Base-by-base conservation (phyloP, 2,113 vertebrate species). In the Heteronetta atricapilla region DNA sequence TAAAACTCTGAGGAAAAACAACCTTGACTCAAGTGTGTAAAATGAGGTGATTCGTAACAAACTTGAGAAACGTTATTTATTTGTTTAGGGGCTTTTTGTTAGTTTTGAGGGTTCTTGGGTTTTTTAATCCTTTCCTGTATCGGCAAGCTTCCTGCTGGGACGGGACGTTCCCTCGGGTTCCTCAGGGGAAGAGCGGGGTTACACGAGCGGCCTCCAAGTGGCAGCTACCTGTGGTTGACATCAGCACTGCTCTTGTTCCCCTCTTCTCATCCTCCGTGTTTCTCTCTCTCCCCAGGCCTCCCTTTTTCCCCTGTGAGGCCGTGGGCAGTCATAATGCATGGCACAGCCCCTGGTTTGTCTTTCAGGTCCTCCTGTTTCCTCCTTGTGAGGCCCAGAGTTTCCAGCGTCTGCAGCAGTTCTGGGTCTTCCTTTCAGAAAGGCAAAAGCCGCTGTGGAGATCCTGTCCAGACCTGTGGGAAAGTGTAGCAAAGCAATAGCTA, bases 391-490 rank as follows among this genome's bases (percentile, higher is more conserved):
- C 94, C 97, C 94, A 78, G 83, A 81, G 52, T 96, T 96, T 96
- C 80, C 88, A 96, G 66, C 5, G 87, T 76, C 97, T 96, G 96
- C 96, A 97, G 94, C 95, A 72, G 2, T 84, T 95, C 93, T 90
- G 55, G 96, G 83, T 96, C 98, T 97, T 98, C 97, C 98, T 98
- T 93, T 97, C 89, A 88, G 86, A 97, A 88, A 90, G 60, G 92
- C 94, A 91, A 86, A 97, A 90, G 83, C 96, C 56, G 33, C 97
- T 95, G 93, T 90, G 90, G 91, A 98, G 98, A 98, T 98, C 98
- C 97, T 98, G 97, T 97, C 94, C 96, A 97, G 98, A 96, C 96
- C 97, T 98, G 97, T 98, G 98, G 98, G 98, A 98, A 98, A 98
- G 90, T 96, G 86, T 96, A 92, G 89, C 87, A 96, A 94, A 96